Percentiles rank a stretch among this genome's conserved stretches.
These are phyloP conservation scores for Lepisosteus oculatus DNA, from an alignment of 2,113 vertebrate species.

Conservation along the genomic window DNA sequence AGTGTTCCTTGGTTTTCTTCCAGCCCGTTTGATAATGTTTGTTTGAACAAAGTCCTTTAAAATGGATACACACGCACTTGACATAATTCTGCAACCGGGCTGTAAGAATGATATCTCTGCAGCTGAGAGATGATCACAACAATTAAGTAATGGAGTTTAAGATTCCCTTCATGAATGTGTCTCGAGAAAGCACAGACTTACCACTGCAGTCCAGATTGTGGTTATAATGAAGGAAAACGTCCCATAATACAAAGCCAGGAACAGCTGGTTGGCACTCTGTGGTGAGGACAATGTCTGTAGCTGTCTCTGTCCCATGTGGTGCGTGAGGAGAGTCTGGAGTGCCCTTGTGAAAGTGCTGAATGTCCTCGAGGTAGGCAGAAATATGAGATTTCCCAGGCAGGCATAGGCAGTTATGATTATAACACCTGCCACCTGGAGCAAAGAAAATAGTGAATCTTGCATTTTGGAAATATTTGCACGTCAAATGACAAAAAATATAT, in stretches of 20 bases:
- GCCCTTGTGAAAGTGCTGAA: conserved; percentile 29
- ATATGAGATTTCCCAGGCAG: conserved; percentile 40
- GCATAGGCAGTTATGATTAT: conserved; percentile 45
- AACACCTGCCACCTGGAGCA: conserved; percentile 52
- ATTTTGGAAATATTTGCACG: too few species aligned
- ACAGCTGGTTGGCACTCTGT: neutral
- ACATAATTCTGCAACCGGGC: too few species aligned
- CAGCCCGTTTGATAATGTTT: too few species aligned
- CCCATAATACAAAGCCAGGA: conserved; percentile 13
- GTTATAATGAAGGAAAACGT: conserved; percentile 27
- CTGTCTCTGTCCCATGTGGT: conserved; percentile 16
- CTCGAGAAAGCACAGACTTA: conserved; percentile 36
- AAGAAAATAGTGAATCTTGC: neutral
- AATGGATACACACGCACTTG: too few species aligned
- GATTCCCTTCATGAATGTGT: too few species aligned
- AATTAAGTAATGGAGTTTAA: too few species aligned
- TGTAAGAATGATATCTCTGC: too few species aligned
- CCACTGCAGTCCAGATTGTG: conserved; percentile 47
- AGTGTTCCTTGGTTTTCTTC: too few species aligned
- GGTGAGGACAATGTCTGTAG: conserved; percentile 2
- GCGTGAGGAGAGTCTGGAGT: conserved; percentile 30
- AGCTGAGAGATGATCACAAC: too few species aligned
- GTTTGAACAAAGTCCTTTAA: too few species aligned
- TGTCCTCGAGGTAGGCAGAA: conserved; percentile 20
- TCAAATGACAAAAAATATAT: too few species aligned